A percentile compares a stretch with the other conserved stretches of the same genome.
Conservation (phyloP, 2,113 vertebrate genomes). For the Lagopus leucura region DNA sequence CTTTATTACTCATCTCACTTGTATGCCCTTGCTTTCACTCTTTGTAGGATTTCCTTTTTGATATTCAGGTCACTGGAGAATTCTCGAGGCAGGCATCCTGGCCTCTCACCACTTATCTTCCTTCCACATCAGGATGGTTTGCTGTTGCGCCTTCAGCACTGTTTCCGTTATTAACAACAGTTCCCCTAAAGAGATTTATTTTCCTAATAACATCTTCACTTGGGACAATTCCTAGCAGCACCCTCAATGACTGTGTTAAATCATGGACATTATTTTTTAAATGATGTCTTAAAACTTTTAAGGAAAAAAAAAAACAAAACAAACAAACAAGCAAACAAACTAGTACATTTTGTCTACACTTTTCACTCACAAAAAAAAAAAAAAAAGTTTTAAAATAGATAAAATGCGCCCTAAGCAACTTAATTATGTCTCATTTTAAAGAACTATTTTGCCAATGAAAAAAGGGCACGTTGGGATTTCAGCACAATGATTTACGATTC, state of each 20-base stretch:
- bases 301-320: background rate
- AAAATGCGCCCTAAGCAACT: constrained; percentile 8
- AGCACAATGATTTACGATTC: constrained; percentile 39
- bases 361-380: background rate
- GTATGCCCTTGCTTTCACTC: background rate
- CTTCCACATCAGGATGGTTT: background rate
- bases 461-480: constrained; percentile 26
- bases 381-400: background rate
- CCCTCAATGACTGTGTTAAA: background rate
- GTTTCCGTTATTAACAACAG: background rate
- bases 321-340: background rate
- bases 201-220: background rate
- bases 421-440: constrained; percentile 38
- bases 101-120: background rate
- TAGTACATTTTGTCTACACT: background rate
- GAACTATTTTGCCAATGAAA: constrained; percentile 23
- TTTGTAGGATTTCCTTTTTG: constrained; percentile 1
- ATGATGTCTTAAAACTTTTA: background rate
- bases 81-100: background rate
- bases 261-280: background rate
- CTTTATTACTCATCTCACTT: constrained; percentile 15
- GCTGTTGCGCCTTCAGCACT: background rate
- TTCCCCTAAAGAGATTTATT: background rate
- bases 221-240: background rate
- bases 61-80: constrained; percentile 38